phyloP scores from a whole-genome alignment of 92 coral and sea anemone species.

The Montipora capitata region DNA sequence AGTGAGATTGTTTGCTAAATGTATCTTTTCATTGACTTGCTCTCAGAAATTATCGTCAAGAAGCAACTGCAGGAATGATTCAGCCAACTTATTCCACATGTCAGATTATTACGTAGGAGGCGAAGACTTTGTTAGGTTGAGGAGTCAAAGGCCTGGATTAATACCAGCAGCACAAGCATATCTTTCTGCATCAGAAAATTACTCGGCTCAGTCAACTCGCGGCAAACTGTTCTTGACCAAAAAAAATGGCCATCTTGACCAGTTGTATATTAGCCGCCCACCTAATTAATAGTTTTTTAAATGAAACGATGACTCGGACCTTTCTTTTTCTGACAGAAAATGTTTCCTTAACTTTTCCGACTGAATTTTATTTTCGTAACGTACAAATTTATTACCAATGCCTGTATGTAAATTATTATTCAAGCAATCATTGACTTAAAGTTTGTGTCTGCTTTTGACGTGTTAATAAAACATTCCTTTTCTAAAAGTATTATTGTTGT shows the following conservation, averaged over 20 bases:
- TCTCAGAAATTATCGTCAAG: not conserved
- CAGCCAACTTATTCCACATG: not conserved
- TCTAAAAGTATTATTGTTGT: too few relatives aligned
- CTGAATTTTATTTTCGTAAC: too few relatives aligned
- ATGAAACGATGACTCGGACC: too few relatives aligned
- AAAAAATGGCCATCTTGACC: not conserved
- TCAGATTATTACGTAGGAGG: too few relatives aligned
- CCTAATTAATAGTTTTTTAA: too few relatives aligned
- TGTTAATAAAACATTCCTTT: too few relatives aligned
- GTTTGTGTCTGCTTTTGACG: too few relatives aligned
- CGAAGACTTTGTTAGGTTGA: not conserved
- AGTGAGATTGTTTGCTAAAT: not conserved
- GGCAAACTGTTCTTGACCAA: not conserved
- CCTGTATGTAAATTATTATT: too few relatives aligned
- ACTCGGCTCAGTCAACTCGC: not conserved
- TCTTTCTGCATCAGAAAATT: not conserved
- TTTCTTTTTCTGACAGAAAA: too few relatives aligned
- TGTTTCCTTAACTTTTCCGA: too few relatives aligned
- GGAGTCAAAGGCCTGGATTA: not conserved
- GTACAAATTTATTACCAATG: too few relatives aligned
- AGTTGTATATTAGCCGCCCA: not conserved
- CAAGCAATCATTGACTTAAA: too few relatives aligned
- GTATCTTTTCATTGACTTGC: not conserved
- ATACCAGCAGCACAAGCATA: not conserved
- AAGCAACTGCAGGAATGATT: not conserved